phyloP scores from a whole-genome alignment of 2,888 invertebrate species.

The Crocallis elinguaria region DNA sequence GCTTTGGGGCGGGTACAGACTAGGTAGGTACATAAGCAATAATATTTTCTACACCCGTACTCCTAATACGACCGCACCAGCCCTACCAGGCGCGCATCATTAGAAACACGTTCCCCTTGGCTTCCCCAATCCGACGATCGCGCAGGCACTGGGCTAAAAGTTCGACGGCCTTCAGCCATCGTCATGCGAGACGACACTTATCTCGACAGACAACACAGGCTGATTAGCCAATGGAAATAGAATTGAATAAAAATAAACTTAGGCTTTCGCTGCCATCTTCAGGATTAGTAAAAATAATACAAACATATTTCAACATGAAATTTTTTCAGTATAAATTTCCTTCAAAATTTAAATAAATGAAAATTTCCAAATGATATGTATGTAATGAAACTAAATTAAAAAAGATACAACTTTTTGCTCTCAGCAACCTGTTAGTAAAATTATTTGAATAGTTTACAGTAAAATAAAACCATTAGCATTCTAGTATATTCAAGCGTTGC shows the following conservation, averaged over 20 bases:
- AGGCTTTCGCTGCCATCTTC: not conserved
- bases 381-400: too few species aligned
- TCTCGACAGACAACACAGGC: slow-evolving; percentile 33
- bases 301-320: too few species aligned
- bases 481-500: not conserved
- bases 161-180: slow-evolving; percentile 51
- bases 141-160: slow-evolving; percentile 61
- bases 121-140: slow-evolving; percentile 42
- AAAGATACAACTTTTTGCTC: too few species aligned
- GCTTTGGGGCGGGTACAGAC: too few species aligned
- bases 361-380: not conserved
- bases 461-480: too few species aligned
- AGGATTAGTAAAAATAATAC: too few species aligned
- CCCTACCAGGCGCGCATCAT: slow-evolving; percentile 60
- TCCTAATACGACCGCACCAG: slow-evolving; percentile 35
- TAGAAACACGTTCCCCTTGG: slow-evolving; percentile 52
- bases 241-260: slow-evolving; percentile 27
- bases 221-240: slow-evolving; percentile 31
- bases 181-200: slow-evolving; percentile 48
- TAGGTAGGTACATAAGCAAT: too few species aligned
- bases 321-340: too few species aligned
- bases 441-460: too few species aligned
- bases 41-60: not conserved
- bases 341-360: not conserved
- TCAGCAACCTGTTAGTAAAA: too few species aligned